phyloP scores from a whole-genome alignment of 2,113 vertebrate species.

The Mirza zaza region DNA sequence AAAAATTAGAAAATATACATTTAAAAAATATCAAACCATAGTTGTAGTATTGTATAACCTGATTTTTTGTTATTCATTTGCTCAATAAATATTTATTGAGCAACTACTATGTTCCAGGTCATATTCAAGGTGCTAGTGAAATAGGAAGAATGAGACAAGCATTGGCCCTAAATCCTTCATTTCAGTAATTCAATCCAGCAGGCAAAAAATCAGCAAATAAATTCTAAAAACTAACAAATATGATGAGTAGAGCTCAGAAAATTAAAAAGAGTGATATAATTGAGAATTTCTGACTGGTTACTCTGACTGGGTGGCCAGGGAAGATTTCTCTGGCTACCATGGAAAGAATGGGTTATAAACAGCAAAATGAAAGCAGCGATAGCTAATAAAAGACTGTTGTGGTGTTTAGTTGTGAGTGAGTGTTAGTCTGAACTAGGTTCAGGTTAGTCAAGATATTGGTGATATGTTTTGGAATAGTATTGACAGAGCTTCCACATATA shows the following conservation, averaged over 20 bases:
- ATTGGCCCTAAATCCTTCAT: background rate
- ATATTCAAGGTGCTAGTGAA: background rate
- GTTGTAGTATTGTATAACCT: background rate
- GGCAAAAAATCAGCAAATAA: background rate
- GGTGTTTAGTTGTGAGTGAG: background rate
- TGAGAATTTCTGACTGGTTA: background rate
- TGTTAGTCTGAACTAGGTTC: background rate
- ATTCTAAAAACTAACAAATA: background rate
- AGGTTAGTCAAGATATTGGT: background rate
- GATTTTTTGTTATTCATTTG: background rate
- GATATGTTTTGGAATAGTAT: background rate
- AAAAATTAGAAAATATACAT: background rate
- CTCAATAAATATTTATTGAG: background rate
- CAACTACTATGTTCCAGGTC: no score
- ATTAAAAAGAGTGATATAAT: background rate
- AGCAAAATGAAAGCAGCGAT: background rate
- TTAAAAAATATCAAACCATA: background rate
- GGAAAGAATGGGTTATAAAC: background rate
- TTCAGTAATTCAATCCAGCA: background rate
- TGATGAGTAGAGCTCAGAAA: background rate
- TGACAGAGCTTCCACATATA: background rate
- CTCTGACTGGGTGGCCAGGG: background rate
- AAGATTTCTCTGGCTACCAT: background rate
- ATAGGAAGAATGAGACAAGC: background rate
- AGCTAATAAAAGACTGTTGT: background rate